Evolutionary conservation across 2,113 vertebrate species (phyloP).

Genomic region (Rattus norvegicus): DNA sequence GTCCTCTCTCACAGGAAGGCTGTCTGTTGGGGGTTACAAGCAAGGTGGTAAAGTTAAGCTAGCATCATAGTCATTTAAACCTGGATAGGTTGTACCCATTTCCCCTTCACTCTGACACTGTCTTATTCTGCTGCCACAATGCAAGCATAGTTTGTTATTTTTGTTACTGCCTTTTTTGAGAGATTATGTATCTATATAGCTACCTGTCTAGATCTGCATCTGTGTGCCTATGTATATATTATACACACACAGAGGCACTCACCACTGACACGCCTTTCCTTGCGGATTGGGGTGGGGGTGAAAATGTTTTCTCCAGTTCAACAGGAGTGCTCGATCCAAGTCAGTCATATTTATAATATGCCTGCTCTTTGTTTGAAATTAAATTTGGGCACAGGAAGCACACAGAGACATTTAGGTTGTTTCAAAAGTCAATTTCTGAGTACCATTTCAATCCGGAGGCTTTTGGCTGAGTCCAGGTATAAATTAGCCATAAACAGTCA

Average conservation of each 20-base stretch:
- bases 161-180: conserved; percentile 85
- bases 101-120: conserved; percentile 82
- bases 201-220: conserved; percentile 51
- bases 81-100: conserved; percentile 79
- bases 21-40: conserved; percentile 84
- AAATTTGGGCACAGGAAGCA: conserved; percentile 76
- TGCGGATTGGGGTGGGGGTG: conserved; percentile 77
- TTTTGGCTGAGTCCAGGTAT: conserved; percentile 76
- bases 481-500: conserved; percentile 75
- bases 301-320: conserved; percentile 75
- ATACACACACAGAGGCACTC: conserved; percentile 22
- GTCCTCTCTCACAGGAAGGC: conserved; percentile 83
- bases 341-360: conserved; percentile 78
- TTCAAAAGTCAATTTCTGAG: conserved; percentile 72
- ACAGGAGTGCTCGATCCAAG: conserved; percentile 82
- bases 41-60: conserved; percentile 84
- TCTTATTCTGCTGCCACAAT: conserved; percentile 86
- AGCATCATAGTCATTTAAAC: conserved; percentile 83
- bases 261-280: conserved; percentile 84
- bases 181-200: conserved; percentile 74
- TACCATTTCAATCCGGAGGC: conserved; percentile 78
- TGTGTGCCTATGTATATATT: conserved; percentile 64
- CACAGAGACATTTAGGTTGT: conserved; percentile 63
- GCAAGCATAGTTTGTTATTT: conserved; percentile 87
- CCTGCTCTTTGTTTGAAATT: conserved; percentile 80